Evolutionary conservation across 1,140 invertebrate genomes (phyloP), one percentile per base, ranked within the genome.

Genomic region (Himalopsyche phryganea): DNA sequence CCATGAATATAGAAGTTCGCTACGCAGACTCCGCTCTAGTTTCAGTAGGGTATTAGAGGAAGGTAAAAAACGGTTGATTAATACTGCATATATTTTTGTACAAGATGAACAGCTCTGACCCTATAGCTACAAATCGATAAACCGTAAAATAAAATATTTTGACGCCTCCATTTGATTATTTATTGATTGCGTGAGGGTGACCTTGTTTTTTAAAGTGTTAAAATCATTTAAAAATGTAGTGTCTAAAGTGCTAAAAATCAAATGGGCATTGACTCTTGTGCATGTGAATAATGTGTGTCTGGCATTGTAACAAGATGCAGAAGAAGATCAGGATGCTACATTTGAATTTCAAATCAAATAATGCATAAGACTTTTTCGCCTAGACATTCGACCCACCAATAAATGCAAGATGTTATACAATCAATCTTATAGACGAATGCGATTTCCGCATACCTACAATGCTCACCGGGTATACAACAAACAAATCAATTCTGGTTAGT

Each of bases 271-370:
- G 14, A 17, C 32, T 32, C n/a, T 40, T 33, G 32, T 62, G 60
- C 60, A 62, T 54, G 50, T 38, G 45, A 50, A 62, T 45, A 48
- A 55, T 58, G 46, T 53, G 11, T 62, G 58, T 62, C 60, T 52
- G 19, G 19, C 15, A 17, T 32, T 28, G 50, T 63, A 63, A 63
- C 46, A 42, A 63, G 60, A 63, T 59, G 61, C 61, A 63, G 61
- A 63, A 63, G 61, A 63, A 45, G 61, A 41, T 63, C 51, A 23
- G 56, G 60, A 62, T 62, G 60, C 38, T 62, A 54, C 50, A 63
- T 63, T 63, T 63, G 51, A 63, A 53, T 63, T 54, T 49, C 33
- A 63, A 63, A 63, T 63, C 40, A 56, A 55, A 63, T 28, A 28
- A 28, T 63, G 61, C 61, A 63, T 59, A 50, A 48, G 61, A 63